Percentiles rank a stretch among this genome's conserved stretches.
Evolutionary conservation across 2,888 invertebrate species (phyloP).

Genomic region (Eristalis tenax): DNA sequence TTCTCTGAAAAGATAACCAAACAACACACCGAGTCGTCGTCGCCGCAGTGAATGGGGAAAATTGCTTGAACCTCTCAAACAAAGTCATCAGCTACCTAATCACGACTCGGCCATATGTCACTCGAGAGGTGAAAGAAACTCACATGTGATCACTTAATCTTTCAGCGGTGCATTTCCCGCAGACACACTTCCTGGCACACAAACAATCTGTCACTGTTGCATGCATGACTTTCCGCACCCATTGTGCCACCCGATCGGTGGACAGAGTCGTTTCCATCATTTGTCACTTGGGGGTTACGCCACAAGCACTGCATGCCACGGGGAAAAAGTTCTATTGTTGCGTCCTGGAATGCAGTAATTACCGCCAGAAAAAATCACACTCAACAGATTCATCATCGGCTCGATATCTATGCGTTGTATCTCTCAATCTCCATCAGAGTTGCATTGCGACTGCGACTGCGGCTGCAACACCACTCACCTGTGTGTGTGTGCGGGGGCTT

Average conservation of each 20-base stretch:
- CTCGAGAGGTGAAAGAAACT: not conserved
- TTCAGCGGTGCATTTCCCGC: slow-evolving; percentile 17
- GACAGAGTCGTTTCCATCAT: slow-evolving; percentile 44
- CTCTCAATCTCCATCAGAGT: slow-evolving; percentile 16
- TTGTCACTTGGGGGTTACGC: slow-evolving; percentile 62
- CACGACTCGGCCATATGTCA: slow-evolving; percentile 1
- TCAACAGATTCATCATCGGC: slow-evolving; percentile 62
- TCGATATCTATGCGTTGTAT: slow-evolving; percentile 32
- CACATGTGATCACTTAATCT: slow-evolving; percentile 54
- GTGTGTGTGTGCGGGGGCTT: slow-evolving; percentile 17
- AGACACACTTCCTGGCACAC: slow-evolving; percentile 29
- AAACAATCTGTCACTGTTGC: slow-evolving; percentile 50
- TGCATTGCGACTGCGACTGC: not conserved
- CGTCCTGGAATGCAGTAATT: slow-evolving; percentile 61
- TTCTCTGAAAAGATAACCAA: not conserved
- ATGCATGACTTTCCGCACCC: slow-evolving; percentile 54
- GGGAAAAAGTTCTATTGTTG: slow-evolving; percentile 32
- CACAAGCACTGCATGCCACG: slow-evolving; percentile 23
- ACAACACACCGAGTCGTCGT: not conserved
- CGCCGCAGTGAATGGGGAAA: not conserved
- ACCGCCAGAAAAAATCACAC: slow-evolving; percentile 55
- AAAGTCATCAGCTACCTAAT: not conserved
- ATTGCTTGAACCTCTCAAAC: not conserved
- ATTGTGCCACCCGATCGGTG: slow-evolving; percentile 17
- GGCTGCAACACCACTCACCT: slow-evolving; percentile 26